Evolutionary conservation across 2,113 vertebrate species (phyloP).

Genomic region (Eira barbara): DNA sequence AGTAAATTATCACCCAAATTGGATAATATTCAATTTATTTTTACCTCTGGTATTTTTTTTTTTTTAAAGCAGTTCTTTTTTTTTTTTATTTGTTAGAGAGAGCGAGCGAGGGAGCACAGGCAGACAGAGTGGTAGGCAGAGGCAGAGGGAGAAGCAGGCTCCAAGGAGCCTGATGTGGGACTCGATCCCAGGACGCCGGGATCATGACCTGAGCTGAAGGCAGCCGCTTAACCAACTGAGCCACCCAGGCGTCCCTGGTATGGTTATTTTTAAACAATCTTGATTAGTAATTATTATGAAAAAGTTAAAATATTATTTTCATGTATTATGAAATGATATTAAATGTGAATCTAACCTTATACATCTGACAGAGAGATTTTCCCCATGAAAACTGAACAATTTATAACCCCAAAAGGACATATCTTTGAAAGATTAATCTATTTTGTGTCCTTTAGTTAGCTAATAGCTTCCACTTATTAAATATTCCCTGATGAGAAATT

Average conservation of each 20-base stretch:
- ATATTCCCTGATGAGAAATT: slow-evolving; percentile 61
- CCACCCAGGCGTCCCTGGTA: too few relatives aligned
- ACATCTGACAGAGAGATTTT: background rate
- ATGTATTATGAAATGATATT: background rate
- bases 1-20: background rate
- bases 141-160: too few relatives aligned
- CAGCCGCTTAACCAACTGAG: too few relatives aligned
- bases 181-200: too few relatives aligned
- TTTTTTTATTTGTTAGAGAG: too few relatives aligned
- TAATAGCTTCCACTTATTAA: slow-evolving; percentile 72
- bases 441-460: slow-evolving; percentile 57
- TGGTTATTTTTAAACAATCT: slow-evolving; percentile 21
- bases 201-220: too few relatives aligned
- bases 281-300: background rate
- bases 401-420: slow-evolving; percentile 44
- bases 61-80: too few relatives aligned
- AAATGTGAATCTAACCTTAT: background rate
- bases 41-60: background rate
- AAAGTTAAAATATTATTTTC: background rate
- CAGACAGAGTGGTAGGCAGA: too few relatives aligned
- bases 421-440: slow-evolving; percentile 64
- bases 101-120: too few relatives aligned
- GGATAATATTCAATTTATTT: background rate
- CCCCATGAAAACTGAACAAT: background rate
- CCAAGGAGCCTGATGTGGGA: too few relatives aligned